Percentiles rank a stretch among this genome's conserved stretches.
Evolutionary conservation across 2,888 invertebrate genomes (phyloP).

Genomic region (Arctia plantaginis): DNA sequence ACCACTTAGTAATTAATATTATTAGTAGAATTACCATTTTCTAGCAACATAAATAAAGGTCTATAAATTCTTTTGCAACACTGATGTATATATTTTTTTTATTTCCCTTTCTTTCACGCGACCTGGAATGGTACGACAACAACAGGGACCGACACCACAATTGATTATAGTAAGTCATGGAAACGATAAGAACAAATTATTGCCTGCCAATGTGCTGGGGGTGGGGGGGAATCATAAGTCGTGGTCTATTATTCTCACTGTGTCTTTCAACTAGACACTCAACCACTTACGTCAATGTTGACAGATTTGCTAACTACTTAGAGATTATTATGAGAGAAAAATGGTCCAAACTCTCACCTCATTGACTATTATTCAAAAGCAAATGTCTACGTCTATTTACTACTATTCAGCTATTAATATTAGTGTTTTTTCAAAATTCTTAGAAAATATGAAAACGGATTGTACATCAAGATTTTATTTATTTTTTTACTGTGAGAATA

Average conservation of each 20-base stretch:
- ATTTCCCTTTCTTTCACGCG: constrained; percentile 66
- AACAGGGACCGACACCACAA: constrained; percentile 83
- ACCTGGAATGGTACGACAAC: constrained; percentile 56
- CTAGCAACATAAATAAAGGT: constrained; percentile 46
- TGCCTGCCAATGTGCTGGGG: constrained; percentile 35
- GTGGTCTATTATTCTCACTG: constrained; percentile 54
- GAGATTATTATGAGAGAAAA: background rate
- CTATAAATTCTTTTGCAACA: constrained; percentile 45
- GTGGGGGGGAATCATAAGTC: constrained; percentile 5
- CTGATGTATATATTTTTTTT: constrained; percentile 69
- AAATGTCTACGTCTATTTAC: no score
- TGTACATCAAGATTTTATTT: background rate
- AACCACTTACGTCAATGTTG: background rate
- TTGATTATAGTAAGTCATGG: constrained; percentile 84
- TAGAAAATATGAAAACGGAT: background rate
- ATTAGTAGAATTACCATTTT: constrained; percentile 20
- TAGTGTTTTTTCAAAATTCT: no score
- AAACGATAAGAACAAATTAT: constrained; percentile 28
- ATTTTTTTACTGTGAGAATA: constrained; percentile 10
- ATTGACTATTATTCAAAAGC: no score
- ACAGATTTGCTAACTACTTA: background rate
- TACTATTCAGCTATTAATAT: background rate
- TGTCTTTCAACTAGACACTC: background rate
- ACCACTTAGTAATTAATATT: background rate
- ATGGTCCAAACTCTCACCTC: background rate